Base-by-base conservation (phyloP, 2,888 invertebrate species). In the Limnephilus rhombicus region DNA sequence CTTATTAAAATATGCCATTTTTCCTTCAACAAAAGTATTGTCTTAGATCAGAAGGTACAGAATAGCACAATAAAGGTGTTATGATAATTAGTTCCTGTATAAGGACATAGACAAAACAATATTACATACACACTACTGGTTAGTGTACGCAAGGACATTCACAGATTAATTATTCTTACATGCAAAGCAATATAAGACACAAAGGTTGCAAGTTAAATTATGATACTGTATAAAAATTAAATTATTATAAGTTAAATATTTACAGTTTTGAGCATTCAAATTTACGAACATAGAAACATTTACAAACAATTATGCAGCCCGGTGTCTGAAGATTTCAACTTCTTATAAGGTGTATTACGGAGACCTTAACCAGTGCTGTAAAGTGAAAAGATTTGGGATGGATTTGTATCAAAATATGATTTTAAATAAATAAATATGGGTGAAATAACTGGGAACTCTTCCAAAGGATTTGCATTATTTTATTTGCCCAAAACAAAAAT, bases 191-290 rank as follows among this genome's bases (percentile, higher is more conserved):
- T 85, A 13, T 80, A 88, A 80, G 85, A 86, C 85, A 86, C 34
- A 86, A 49, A 86, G 29, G 85, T 86, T 86, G 85, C 85, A n/a
- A 86, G 85, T 86, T 90, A 90, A 68, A 83, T 37, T 29, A 37
- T 83, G 83, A 83, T 49, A 49, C 31, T 29, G n/a, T 13, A 49
- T 49, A 11, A 82, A 90, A 81, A 49, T 49, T 24, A 83, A 90
- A 81, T 13, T 37, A 68, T 82, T 85, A 92, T 85, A 91, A 80
- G 83, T 87, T 87, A 92, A 90, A 86, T 86, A 86, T 86, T 29
- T 86, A 86, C 85, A 86, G 5, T n/a, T 18, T 49, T 68, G 49
- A 49, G 85, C 90, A 80, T 90, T 45, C 81, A 80, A 24, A 68
- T 18, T 15, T 37, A 83, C 37, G 15, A 37, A 83, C 83, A 83